phyloP scores from a whole-genome alignment of 2,888 invertebrate genomes.

The Acronicta leporina region DNA sequence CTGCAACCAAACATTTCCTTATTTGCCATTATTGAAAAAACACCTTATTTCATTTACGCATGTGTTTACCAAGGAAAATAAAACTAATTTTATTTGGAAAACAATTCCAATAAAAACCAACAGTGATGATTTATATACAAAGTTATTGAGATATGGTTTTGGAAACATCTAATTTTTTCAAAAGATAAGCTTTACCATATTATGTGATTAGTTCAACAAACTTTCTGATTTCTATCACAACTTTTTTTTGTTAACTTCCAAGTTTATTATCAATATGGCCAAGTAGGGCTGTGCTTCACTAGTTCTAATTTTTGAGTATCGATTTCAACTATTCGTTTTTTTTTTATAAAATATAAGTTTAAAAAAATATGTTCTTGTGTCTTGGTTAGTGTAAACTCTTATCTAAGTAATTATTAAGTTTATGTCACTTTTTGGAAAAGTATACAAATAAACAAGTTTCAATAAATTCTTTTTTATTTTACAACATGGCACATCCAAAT shows the following conservation, averaged over 20 bases:
- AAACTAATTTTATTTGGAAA: background rate
- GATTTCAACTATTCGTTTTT: too few species aligned
- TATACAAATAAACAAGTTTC: background rate
- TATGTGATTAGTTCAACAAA: too few species aligned
- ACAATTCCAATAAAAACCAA: conserved; percentile 8
- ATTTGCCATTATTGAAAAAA: conserved; percentile 58
- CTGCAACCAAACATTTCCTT: conserved; percentile 70
- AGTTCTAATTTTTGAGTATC: too few species aligned
- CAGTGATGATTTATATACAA: conserved; percentile 17
- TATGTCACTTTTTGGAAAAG: background rate
- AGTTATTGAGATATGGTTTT: conserved; percentile 19
- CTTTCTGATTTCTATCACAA: too few species aligned
- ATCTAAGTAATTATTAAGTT: too few species aligned
- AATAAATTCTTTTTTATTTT: background rate
- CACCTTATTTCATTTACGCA: conserved; percentile 27
- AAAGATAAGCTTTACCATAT: background rate
- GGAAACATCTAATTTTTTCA: background rate
- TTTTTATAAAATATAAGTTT: too few species aligned
- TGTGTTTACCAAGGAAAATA: background rate
- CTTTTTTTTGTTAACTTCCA: too few species aligned
- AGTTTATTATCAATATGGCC: too few species aligned
- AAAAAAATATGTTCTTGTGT: too few species aligned
- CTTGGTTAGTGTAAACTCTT: too few species aligned
- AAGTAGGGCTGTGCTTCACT: too few species aligned
- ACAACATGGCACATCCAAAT: too few species aligned